Evolutionary conservation across 1,140 invertebrate species (phyloP), one percentile per base, ranked within the genome.

Genomic region (Hestina assimilis): DNA sequence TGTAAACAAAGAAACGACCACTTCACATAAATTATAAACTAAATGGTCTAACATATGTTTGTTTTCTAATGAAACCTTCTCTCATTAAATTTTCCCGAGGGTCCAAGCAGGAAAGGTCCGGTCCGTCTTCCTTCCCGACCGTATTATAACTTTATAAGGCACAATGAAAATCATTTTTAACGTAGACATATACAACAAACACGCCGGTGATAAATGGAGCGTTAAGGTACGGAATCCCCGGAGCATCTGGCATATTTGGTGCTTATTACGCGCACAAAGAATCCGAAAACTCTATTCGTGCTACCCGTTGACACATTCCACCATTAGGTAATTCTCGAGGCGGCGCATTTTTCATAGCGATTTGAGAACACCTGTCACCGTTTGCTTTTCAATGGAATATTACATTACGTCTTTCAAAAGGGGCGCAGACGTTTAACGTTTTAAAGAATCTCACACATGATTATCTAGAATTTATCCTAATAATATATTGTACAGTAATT

Each of bases 341-440:
- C 50, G 57, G 48, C 48, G 50, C 57, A 59, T 59, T 59, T 59
- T 59, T 53, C 57, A 59, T 51, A 53, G 31, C 50, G 48, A 47
- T 53, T 53, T 41, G 40, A 38, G 57, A 47, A 53, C 57, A 59
- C 57, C 57, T 59, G 57, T 59, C 57, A 53, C 57, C 31, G 31
- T 59, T 40, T 50, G 47, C 56, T 33, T 59, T 59, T 59, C 57
- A 53, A n/a, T 28, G 26, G 42, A 53, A 59, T 59, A 53, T 52
- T 51, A 59, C 48, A 33, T 59, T 59, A 53, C 29, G 43, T 42
- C 29, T 59, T 41, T 59, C 42, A 19, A 53, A 48, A 45, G 54
- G 31, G 42, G 8, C 50, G 19, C n/a, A 31, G 33, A 41, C 23
- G 50, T 24, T 15, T 43, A 9, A 26, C 24, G 24, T 26, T 26